These are phyloP conservation scores for Malurus melanocephalus DNA, from an alignment of 2,113 vertebrate species.

Conservation along the genomic window DNA sequence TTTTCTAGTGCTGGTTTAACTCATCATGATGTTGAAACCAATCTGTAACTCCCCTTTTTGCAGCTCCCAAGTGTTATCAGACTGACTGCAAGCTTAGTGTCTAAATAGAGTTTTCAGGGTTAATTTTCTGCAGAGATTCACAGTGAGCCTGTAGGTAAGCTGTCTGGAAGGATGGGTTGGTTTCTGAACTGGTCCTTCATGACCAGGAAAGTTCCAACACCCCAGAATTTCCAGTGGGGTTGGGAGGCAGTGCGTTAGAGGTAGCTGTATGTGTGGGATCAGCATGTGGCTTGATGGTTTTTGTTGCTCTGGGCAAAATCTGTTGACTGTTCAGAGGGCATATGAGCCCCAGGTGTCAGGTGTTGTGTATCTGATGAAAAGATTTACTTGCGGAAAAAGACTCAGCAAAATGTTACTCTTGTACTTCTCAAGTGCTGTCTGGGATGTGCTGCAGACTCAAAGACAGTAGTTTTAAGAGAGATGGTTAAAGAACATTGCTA, in stretches of 20 bases:
- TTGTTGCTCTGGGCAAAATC: not conserved
- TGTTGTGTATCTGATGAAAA: conserved; percentile 37
- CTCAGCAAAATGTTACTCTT: not conserved
- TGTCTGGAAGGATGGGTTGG: not conserved
- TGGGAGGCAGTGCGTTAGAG: not conserved
- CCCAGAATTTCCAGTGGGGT: not conserved
- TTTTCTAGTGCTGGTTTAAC: not conserved
- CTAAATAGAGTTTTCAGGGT: not conserved
- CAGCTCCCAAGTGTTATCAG: not conserved
- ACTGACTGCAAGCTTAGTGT: not conserved
- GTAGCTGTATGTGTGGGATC: not conserved
- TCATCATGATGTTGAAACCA: not conserved
- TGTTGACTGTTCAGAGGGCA: not conserved
- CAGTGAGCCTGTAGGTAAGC: not conserved
- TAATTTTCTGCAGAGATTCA: not conserved
- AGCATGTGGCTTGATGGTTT: not conserved
- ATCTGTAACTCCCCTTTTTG: not conserved
- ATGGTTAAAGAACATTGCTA: not conserved
- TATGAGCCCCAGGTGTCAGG: conserved; percentile 25
- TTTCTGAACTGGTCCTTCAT: not conserved
- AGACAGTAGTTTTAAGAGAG: not conserved
- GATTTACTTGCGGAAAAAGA: not conserved
- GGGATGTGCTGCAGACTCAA: not conserved
- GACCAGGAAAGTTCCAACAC: not conserved
- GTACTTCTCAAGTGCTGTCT: not conserved